Percentiles rank a stretch among this genome's conserved stretches.
Evolutionary conservation across 2,113 vertebrate genomes (phyloP).

Genomic region (Alces alces): DNA sequence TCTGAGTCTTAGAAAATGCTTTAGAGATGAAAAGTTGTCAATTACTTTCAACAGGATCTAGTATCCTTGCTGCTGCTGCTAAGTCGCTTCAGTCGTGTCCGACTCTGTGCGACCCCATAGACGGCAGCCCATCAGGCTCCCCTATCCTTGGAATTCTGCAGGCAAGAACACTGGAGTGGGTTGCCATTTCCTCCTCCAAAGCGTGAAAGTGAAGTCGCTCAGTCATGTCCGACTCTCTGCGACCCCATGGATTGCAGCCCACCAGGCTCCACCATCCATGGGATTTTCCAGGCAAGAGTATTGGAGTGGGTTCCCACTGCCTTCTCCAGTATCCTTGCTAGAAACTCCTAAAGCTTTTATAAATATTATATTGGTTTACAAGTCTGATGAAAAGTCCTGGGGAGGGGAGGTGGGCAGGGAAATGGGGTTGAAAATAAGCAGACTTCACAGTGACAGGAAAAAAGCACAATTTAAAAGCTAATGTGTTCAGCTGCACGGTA

Average conservation of each 20-base stretch:
- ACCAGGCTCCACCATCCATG: too few species aligned
- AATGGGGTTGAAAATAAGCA: neutral
- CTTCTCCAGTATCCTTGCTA: neutral
- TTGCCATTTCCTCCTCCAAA: too few species aligned
- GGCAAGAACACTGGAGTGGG: too few species aligned
- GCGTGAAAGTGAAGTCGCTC: too few species aligned
- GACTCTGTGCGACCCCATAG: too few species aligned
- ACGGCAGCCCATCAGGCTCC: too few species aligned
- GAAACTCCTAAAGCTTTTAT: neutral
- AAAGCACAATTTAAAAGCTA: neutral
- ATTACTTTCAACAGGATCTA: neutral
- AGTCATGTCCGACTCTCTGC: too few species aligned
- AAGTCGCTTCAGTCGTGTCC: too few species aligned
- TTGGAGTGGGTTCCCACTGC: too few species aligned
- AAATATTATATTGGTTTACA: neutral
- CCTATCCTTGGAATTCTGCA: too few species aligned
- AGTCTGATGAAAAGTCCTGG: neutral
- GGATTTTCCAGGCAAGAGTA: too few species aligned
- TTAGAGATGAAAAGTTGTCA: neutral
- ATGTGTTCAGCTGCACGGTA: neutral
- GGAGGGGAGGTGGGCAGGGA: neutral
- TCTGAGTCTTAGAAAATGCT: neutral
- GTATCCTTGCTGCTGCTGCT: neutral
- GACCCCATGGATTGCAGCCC: too few species aligned
- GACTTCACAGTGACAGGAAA: neutral